These are phyloP conservation scores for Xiphorhynchus erythropygius DNA, from an alignment of 2,797 vertebrate species.

Conservation along the genomic window DNA sequence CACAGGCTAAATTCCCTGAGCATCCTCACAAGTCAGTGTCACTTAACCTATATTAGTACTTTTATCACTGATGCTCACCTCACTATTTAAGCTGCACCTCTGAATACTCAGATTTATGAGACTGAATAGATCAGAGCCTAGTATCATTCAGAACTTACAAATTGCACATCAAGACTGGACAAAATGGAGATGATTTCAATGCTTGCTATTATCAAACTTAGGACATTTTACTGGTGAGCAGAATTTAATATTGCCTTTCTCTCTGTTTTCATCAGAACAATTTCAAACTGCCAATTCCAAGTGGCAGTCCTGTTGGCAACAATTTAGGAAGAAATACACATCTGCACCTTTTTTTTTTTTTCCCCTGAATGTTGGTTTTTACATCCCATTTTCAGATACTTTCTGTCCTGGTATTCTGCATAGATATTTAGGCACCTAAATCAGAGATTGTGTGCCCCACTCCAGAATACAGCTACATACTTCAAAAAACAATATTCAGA, in stretches of 20 bases:
- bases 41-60: background rate
- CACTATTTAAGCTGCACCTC: background rate
- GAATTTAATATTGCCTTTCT: background rate
- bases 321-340: background rate
- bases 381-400: background rate
- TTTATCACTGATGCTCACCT: background rate
- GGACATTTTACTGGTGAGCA: background rate
- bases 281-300: background rate
- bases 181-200: background rate
- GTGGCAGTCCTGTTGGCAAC: background rate
- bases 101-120: background rate
- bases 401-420: background rate
- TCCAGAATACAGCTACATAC: background rate
- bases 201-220: background rate
- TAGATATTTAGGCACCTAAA: background rate
- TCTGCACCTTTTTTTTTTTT: background rate
- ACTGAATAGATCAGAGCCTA: background rate
- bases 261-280: background rate
- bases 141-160: background rate
- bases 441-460: background rate
- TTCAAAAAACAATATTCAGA: background rate
- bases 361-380: background rate
- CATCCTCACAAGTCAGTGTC: background rate
- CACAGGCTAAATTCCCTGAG: background rate
- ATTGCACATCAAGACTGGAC: background rate